A percentile compares a stretch with the other conserved stretches of the same genome.
Conservation (phyloP, 2,113 vertebrate species). For the Larimichthys polyactis region DNA sequence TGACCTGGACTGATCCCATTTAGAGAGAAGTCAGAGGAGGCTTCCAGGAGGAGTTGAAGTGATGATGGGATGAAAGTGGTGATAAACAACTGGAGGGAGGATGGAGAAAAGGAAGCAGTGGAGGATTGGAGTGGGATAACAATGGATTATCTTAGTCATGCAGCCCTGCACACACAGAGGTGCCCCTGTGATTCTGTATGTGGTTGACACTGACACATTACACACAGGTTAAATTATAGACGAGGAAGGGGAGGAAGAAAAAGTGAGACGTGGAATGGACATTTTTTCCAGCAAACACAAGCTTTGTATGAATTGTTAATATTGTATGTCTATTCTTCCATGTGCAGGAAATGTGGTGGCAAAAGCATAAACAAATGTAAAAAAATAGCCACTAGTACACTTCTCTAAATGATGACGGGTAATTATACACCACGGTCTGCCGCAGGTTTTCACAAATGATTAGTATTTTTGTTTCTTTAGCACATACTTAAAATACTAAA, state of each 20-base stretch:
- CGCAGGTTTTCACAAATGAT: too few species aligned
- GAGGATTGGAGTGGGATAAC: slow-evolving; percentile 51
- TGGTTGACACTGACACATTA: slow-evolving; percentile 39
- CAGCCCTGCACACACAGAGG: slow-evolving; percentile 38
- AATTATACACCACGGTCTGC: too few species aligned
- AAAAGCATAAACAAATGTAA: neutral
- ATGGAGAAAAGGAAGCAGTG: slow-evolving; percentile 57
- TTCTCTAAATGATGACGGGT: neutral
- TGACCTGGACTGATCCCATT: slow-evolving; percentile 82
- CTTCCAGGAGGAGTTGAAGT: slow-evolving; percentile 68
- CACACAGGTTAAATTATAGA: slow-evolving; percentile 21
- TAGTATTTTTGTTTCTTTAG: too few species aligned
- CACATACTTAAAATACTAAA: too few species aligned
- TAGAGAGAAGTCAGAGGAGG: slow-evolving; percentile 72
- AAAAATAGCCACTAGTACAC: neutral
- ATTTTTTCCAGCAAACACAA: slow-evolving; percentile 2
- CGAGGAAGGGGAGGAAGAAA: neutral
- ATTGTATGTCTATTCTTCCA: neutral
- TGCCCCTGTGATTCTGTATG: slow-evolving; percentile 10
- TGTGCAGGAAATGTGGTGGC: neutral
- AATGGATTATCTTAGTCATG: slow-evolving; percentile 56
- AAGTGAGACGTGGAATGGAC: neutral
- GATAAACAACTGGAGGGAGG: slow-evolving; percentile 75
- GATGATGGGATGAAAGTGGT: slow-evolving; percentile 75
- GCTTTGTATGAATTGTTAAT: neutral